Base-by-base conservation (phyloP, 1,140 invertebrate species). In the Paracyclopina nana region DNA sequence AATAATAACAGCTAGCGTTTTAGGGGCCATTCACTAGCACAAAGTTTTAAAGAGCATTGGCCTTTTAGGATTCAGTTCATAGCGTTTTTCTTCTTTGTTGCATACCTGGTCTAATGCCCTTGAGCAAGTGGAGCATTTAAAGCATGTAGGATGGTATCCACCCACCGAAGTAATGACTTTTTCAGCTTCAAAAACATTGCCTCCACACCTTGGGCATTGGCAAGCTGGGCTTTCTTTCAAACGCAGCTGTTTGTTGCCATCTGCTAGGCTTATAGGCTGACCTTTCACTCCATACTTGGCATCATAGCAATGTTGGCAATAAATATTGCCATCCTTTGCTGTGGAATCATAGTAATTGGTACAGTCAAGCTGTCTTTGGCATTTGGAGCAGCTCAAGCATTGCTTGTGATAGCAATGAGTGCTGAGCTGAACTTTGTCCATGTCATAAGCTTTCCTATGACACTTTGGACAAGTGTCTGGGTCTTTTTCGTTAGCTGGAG, bases 111-210 rank as follows among this genome's bases (percentile, higher is more conserved):
- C 90, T 60, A 96, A 70, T 58, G 82, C 83, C 57, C 90, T 78
- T 57, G 79, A 76, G 67, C 90, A 96, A 52, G 81, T 78, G 60
- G 77, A 76, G 67, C 88, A 95, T 67, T 77, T 80, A 73, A 94
- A 92, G 70, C 90, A 96, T 54, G 83, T 70, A 66, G 80, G 85
- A 70, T 38, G 34, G 20, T 38, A 38, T 5, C 20, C 4, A 16
- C 34, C 34, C 20, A 20, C 34, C 14, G 34, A 38, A 16, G 34
- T 38, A 20, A 20, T 20, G 5, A 38, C 34, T 38, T 38, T 38
- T 38, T 92, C 86, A 56, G 86, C 86, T 40, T 82, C 82, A 62
- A 87, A 92, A 8, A 92, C 86, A 69, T 80, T 81, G 53, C 86
- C 86, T 45, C 82, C 83, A 62, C 86, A 91, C 51, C 86, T 72